Percentiles rank a stretch among this genome's conserved stretches.
These are phyloP conservation scores for Drosophila ogumai DNA, from an alignment of 1,140 invertebrate genomes.

Conservation along the genomic window DNA sequence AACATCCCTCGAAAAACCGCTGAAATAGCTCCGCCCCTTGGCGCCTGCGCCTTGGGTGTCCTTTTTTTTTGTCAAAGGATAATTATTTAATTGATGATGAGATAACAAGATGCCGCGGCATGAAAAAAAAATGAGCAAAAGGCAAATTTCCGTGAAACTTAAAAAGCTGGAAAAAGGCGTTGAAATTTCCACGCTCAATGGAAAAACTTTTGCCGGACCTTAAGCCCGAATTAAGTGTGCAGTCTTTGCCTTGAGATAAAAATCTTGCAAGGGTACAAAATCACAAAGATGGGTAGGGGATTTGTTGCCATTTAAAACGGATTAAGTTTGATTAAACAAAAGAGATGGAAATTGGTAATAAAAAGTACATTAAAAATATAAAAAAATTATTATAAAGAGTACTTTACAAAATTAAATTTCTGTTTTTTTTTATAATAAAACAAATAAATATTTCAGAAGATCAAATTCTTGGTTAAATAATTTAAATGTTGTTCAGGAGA, in stretches of 20 bases:
- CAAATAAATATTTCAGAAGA: too few relatives aligned
- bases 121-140: conserved; percentile 33
- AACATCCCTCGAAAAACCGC: neutral
- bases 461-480: too few relatives aligned
- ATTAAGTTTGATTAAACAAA: neutral
- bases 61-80: neutral
- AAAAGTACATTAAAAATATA: neutral
- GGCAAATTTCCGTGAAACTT: conserved; percentile 19
- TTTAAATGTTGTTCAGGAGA: too few relatives aligned
- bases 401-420: too few relatives aligned
- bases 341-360: neutral
- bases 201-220: conserved; percentile 40
- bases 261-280: neutral
- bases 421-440: too few relatives aligned
- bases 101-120: conserved; percentile 1
- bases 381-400: too few relatives aligned
- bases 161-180: conserved; percentile 38
- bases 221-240: conserved; percentile 33
- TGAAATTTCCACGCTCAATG: conserved; percentile 64
- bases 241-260: conserved; percentile 1
- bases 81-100: conserved; percentile 8
- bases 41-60: conserved; percentile 1
- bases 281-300: neutral
- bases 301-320: neutral
- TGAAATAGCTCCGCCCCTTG: conserved; percentile 17